Percentiles rank a stretch among this genome's conserved stretches.
Conservation (phyloP, 2,888 invertebrate genomes). For the Volucella zonaria region DNA sequence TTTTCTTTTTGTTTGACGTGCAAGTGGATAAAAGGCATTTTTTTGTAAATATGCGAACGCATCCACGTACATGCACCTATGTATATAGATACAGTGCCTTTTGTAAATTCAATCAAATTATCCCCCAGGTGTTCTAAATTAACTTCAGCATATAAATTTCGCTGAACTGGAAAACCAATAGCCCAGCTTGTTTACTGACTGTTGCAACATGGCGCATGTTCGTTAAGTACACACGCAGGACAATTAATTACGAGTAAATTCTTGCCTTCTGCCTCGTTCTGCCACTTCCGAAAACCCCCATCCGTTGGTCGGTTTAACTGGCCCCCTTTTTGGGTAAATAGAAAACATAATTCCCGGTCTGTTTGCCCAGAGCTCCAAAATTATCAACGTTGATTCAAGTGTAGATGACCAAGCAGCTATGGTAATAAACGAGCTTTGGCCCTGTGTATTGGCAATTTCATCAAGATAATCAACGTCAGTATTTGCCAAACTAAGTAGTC, state of each 20-base stretch:
- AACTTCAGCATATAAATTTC: background rate
- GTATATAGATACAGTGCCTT: background rate
- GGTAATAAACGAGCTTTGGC: background rate
- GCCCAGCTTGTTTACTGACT: background rate
- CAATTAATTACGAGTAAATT: conserved; percentile 16
- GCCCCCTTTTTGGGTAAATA: conserved; percentile 11
- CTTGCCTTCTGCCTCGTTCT: background rate
- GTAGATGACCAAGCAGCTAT: background rate
- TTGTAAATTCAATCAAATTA: conserved; percentile 4
- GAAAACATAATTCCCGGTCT: conserved; percentile 41
- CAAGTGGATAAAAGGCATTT: too few relatives aligned
- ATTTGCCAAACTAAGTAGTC: conserved; percentile 48
- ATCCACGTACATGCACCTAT: too few relatives aligned
- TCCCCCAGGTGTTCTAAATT: background rate
- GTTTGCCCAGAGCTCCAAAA: conserved; percentile 37
- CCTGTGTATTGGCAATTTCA: conserved; percentile 30
- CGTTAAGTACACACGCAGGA: conserved; percentile 9
- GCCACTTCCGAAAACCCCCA: background rate
- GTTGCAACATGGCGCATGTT: conserved; percentile 1
- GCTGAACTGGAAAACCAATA: background rate
- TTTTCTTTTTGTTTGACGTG: too few relatives aligned
- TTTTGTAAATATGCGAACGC: too few relatives aligned
- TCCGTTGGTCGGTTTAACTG: background rate
- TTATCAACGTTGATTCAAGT: background rate
- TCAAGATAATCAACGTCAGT: conserved; percentile 54